These are phyloP conservation scores for Hyperoplus lanceolatus DNA, from an alignment of 2,797 vertebrate species.

Conservation along the genomic window DNA sequence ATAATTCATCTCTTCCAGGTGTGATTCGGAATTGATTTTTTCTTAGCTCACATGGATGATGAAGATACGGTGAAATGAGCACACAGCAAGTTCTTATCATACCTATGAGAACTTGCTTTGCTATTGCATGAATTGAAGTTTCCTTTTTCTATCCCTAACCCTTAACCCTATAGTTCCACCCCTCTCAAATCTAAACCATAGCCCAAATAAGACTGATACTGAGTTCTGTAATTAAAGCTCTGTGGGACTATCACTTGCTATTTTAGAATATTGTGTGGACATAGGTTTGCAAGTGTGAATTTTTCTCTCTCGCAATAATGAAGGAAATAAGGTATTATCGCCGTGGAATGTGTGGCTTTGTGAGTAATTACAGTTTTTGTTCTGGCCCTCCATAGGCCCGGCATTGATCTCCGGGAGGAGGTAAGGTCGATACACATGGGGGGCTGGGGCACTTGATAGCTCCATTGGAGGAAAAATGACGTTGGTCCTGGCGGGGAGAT, in stretches of 20 bases:
- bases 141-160: not conserved
- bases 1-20: conserved; percentile 92
- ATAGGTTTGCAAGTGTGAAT: conserved; percentile 38
- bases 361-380: conserved; percentile 87
- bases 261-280: conserved; percentile 32
- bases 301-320: conserved; percentile 74
- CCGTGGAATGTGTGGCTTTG: conserved; percentile 85
- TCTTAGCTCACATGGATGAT: conserved; percentile 29
- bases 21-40: conserved; percentile 86
- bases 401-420: conserved; percentile 84
- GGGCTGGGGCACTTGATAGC: conserved; percentile 81
- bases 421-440: conserved; percentile 83
- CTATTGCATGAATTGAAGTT: conserved; percentile 2
- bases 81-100: not conserved
- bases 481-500: conserved; percentile 73
- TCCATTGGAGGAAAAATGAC: conserved; percentile 85
- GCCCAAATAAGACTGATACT: not conserved
- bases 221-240: conserved; percentile 27
- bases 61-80: conserved; percentile 40
- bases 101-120: not conserved
- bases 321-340: conserved; percentile 81
- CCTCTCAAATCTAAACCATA: not conserved
- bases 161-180: too few species aligned
- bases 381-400: conserved; percentile 77
- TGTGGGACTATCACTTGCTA: conserved; percentile 31